A percentile compares a stretch with the other conserved stretches of the same genome.
phyloP scores from a whole-genome alignment of 2,113 vertebrate genomes.

The Apus apus region DNA sequence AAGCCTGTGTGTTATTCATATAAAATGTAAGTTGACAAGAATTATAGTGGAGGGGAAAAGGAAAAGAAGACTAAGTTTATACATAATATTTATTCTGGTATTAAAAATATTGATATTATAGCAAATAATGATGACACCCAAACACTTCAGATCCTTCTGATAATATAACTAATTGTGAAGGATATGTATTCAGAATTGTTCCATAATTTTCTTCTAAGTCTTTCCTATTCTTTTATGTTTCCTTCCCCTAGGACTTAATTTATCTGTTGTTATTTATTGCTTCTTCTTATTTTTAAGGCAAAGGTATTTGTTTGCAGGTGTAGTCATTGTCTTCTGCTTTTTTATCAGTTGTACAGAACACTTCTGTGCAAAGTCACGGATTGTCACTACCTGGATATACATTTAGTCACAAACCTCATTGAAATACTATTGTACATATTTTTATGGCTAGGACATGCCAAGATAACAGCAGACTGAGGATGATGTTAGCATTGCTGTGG shows the following conservation, averaged over 20 bases:
- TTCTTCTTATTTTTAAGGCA: neutral
- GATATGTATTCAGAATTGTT: neutral
- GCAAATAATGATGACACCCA: neutral
- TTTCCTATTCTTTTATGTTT: neutral
- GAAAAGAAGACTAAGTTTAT: neutral
- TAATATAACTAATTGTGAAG: neutral
- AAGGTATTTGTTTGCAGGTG: neutral
- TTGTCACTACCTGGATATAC: neutral
- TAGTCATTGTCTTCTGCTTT: neutral
- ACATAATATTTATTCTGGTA: neutral
- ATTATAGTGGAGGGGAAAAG: neutral
- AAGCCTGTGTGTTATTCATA: neutral
- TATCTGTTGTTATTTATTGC: neutral
- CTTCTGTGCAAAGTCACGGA: neutral
- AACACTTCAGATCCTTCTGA: neutral
- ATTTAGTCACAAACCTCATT: neutral
- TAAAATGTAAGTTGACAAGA: neutral
- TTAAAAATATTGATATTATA: neutral
- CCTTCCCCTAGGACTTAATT: neutral
- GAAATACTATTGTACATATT: neutral
- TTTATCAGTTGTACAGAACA: neutral
- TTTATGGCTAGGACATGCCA: neutral
- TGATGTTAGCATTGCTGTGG: neutral
- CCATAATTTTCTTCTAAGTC: neutral
- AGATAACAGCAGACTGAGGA: neutral